Evolutionary conservation across 2,888 invertebrate species (phyloP).

Genomic region (Amorpha juglandis): DNA sequence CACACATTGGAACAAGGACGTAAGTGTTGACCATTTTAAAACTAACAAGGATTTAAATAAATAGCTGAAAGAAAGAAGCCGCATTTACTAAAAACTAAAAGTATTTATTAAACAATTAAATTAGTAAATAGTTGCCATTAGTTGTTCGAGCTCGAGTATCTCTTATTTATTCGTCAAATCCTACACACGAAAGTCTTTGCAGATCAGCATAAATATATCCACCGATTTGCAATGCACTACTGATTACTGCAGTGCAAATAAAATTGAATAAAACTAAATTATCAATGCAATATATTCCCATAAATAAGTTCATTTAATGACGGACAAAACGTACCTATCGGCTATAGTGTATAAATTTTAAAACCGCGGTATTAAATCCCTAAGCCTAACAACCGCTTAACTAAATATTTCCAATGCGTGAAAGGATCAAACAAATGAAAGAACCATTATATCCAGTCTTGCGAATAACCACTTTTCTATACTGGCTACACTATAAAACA

Average conservation of each 20-base stretch:
- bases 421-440: conserved; percentile 46
- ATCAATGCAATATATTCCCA: background rate
- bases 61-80: background rate
- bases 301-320: background rate
- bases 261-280: conserved; percentile 1
- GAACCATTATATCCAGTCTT: conserved; percentile 54
- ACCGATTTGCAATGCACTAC: background rate
- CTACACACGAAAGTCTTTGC: too few species aligned
- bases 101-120: too few species aligned
- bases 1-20: conserved; percentile 12
- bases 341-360: too few species aligned
- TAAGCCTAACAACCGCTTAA: background rate
- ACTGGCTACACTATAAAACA: conserved; percentile 23
- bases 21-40: background rate
- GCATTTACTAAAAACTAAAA: background rate
- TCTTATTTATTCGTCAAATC: too few species aligned
- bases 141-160: too few species aligned
- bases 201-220: background rate
- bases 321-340: too few species aligned
- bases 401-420: conserved; percentile 31
- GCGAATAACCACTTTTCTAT: conserved; percentile 38
- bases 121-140: too few species aligned
- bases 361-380: background rate
- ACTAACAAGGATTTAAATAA: background rate
- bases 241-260: conserved; percentile 2